Evolutionary conservation across 2,888 invertebrate genomes (phyloP), one percentile per base, ranked within the genome.

Genomic region (Mimas tiliae): DNA sequence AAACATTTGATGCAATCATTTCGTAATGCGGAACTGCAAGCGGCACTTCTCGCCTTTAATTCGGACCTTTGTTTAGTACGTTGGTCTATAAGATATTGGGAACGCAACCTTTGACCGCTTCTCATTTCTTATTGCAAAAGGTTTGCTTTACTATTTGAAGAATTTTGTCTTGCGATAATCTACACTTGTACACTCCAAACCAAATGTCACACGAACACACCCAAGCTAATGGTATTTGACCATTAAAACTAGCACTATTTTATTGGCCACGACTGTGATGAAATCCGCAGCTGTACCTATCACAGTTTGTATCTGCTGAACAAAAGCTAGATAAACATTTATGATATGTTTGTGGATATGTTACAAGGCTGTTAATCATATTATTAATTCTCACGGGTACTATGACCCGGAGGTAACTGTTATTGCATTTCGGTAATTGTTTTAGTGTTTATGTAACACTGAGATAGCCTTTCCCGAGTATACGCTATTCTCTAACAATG

Each of bases 161-260:
- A 66, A 63, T 66, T 63, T 47, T 53, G 52, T 66, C 58, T 63
- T 53, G 66, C 66, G 63, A 66, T 66, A 66, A 66, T 66, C 66
- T 66, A 66, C 63, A 66, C 66, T 66, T 66, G 63, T 66, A 52
- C 42, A 52, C 62, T 51, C 33, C 63, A 66, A 66, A 66, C 42
- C 62, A 66, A 66, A 66, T 66, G 66, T 66, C 63, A 63, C 52
- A 63, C 63, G 66, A 66, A 66, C 66, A 66, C 66, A 63, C 66
- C 66, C 52, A 53, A 47, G 11, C 52, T 21, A 51, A 51, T 66
- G 66, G 66, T 63, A 66, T 66, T 66, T 66, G 66, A 66, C 66
- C 66, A 66, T 21, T 62, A 53, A 52, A 63, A 47, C 66, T 48
- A 62, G 52, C 63, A 34, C 53, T 53, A 63, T 63, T 66, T 66